Conservation (phyloP, 2,888 invertebrate genomes). For the Xanthostigma xanthostigma region DNA sequence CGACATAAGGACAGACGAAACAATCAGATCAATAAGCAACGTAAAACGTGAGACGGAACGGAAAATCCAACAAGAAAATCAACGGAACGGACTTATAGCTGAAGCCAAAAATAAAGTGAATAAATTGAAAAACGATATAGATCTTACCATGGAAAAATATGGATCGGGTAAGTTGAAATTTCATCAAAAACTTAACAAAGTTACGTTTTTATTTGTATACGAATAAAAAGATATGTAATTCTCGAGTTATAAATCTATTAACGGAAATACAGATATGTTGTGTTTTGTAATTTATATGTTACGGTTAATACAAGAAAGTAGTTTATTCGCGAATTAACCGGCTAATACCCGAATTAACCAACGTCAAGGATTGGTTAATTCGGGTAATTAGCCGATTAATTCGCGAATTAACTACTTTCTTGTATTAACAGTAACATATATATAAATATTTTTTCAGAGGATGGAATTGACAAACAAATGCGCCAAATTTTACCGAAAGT, state of each 20-base stretch:
- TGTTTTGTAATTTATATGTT: no score
- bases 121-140: conserved; percentile 35
- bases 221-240: conserved; percentile 4
- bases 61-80: conserved; percentile 33
- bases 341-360: no score
- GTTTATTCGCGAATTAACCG: no score
- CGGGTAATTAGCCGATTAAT: no score
- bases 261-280: no score
- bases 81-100: conserved; percentile 34
- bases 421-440: no score
- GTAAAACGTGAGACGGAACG: conserved; percentile 27
- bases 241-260: no score
- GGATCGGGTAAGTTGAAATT: conserved; percentile 31
- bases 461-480: conserved; percentile 27
- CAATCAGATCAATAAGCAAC: conserved; percentile 28
- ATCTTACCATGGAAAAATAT: conserved; percentile 28
- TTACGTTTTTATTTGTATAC: not conserved
- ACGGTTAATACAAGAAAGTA: no score
- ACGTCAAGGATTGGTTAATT: no score
- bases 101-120: conserved; percentile 32
- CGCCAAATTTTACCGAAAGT: conserved; percentile 27
- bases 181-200: not conserved
- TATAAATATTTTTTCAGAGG: conserved; percentile 25
- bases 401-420: no score
- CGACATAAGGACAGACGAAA: conserved; percentile 23